phyloP scores from a whole-genome alignment of 2,113 vertebrate genomes.

The Muntiacus muntjak region DNA sequence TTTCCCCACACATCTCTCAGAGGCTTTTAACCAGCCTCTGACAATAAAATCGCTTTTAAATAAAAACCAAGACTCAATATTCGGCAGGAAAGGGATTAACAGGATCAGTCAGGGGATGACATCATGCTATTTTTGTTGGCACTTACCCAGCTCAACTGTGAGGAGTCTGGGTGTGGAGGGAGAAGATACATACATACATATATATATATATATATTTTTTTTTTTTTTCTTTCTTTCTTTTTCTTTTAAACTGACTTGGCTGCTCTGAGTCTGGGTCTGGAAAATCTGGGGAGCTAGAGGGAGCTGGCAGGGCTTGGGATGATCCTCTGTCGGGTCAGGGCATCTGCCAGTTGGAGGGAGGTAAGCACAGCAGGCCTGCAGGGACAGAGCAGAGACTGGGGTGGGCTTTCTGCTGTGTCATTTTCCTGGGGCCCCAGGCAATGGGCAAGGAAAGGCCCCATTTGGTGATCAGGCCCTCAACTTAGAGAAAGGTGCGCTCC shows the following conservation, averaged over 20 bases:
- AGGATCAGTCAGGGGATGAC: conserved; percentile 61
- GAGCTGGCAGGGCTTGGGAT: background rate
- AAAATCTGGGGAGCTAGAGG: background rate
- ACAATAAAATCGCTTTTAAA: conserved; percentile 71
- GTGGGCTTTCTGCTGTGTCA: background rate
- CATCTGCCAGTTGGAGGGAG: background rate
- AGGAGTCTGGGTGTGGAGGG: conserved; percentile 33
- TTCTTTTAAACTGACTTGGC: conserved; percentile 24
- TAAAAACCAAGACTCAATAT: conserved; percentile 65
- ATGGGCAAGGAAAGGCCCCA: background rate
- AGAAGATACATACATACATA: background rate
- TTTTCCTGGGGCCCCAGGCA: background rate
- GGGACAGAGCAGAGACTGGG: background rate
- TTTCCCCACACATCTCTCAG: conserved; percentile 23
- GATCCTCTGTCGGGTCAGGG: background rate
- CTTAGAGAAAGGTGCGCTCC: background rate
- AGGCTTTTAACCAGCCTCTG: conserved; percentile 58
- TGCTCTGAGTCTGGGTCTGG: background rate
- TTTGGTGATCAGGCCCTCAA: background rate
- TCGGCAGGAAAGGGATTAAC: conserved; percentile 66
- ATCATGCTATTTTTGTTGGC: conserved; percentile 70
- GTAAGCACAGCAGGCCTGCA: background rate
- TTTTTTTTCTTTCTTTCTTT: background rate
- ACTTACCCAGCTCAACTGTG: conserved; percentile 36
- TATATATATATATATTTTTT: background rate